Conservation (phyloP, 53 echinoderm and acorn worm genomes). For the Patiria pectinifera region DNA sequence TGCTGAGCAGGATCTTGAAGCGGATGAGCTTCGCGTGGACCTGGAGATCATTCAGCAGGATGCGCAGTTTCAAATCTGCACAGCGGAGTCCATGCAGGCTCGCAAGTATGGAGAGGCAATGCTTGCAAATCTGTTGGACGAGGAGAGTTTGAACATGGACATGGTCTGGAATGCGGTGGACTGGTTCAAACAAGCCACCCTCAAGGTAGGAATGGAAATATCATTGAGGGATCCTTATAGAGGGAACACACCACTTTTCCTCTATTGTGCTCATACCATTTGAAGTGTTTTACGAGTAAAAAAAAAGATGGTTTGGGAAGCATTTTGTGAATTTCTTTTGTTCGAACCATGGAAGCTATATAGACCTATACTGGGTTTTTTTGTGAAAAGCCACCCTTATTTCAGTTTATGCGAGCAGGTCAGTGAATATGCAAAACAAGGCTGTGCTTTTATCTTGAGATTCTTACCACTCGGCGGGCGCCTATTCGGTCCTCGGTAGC, state of each 20-base stretch:
- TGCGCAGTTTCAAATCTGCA: conserved; percentile 15
- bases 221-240: not conserved
- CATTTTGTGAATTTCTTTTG: no score
- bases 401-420: no score
- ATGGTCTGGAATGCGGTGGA: conserved; percentile 23
- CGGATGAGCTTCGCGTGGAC: not conserved
- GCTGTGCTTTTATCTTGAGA: no score
- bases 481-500: no score
- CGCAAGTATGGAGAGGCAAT: conserved; percentile 18
- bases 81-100: conserved; percentile 31
- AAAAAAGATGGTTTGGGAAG: no score
- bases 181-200: conserved; percentile 42
- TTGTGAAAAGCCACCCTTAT: no score
- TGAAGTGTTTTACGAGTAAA: no score
- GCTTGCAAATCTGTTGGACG: not conserved
- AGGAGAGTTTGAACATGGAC: not conserved
- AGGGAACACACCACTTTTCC: not conserved
- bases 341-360: no score
- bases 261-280: no score
- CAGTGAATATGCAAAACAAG: no score
- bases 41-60: conserved; percentile 29
- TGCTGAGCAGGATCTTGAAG: not conserved
- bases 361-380: no score
- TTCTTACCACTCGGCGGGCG: no score
- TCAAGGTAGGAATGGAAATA: not conserved